Evolutionary conservation across 2,797 vertebrate genomes (phyloP), one percentile per base, ranked within the genome.

Genomic region (Pseudopleuronectes americanus): DNA sequence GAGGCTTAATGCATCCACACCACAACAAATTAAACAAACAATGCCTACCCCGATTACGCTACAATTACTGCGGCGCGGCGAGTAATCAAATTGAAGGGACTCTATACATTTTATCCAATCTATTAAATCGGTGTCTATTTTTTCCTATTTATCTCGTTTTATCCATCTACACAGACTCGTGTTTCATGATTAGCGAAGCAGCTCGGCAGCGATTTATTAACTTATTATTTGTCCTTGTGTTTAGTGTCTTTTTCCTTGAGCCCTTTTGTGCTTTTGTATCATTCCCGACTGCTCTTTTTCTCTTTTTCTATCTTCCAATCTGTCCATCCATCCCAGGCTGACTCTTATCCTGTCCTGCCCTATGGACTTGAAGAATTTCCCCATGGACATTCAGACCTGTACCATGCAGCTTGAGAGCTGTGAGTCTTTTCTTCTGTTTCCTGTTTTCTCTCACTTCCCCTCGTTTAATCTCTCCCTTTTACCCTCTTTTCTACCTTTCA

Each of bases 301-400:
- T 84, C 70, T 71, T 4, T 4, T 79, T 72, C 78, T 84, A 68
- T 86, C 31, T 84, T 77, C 81, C 71, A 75, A 74, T 87, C 85
- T 92, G 52, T 88, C 76, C 87, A 67, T 86, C 71, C 76, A 31
- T 81, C 87, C 81, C 88, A 98, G 97, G 93, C 91, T 98, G 87
- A 97, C 96, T 5, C 94, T 98, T 74, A 95, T 93, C 92, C 92
- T 98, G 68, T 98, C 96, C 88, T 98, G 97, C 88, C 97, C 96
- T 63, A 98, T 98, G 97, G 96, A 98, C 87, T 95, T 98, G 92
- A 97, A 97, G 95, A 97, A 98, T 92, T 98, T 98, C 90, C 97
- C 97, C 69, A 98, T 97, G 97, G 97, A 98, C 83, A 96, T 96
- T 91, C 97, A 98, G 92, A 98, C 96, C 0, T 98, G 96, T 88